phyloP scores from a whole-genome alignment of 37 sponge, comb jelly and placozoan species.

The Hexactinellida sp. region DNA sequence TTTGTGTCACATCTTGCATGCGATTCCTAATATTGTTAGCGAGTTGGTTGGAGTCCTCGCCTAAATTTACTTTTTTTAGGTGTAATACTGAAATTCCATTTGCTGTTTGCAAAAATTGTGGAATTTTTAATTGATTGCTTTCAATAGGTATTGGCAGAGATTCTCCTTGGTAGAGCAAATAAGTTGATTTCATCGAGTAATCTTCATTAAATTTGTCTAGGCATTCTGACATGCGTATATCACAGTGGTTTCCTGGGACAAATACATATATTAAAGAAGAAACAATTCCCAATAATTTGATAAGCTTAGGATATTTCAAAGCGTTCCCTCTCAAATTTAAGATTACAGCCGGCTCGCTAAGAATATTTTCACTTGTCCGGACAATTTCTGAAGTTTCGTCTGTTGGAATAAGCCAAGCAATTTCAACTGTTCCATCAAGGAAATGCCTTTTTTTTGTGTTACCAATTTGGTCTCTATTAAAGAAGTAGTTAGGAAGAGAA shows the following conservation, averaged over 20 bases:
- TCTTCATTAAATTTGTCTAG: background rate
- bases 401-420: constrained; percentile 20
- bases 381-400: too few species aligned
- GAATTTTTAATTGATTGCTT: background rate
- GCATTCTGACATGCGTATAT: background rate
- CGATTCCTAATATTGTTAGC: too few species aligned
- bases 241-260: background rate
- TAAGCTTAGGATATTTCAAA: background rate
- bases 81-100: background rate
- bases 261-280: background rate
- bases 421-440: constrained; percentile 19
- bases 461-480: constrained; percentile 18
- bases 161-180: background rate
- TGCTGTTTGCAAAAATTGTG: too few species aligned
- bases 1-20: too few species aligned
- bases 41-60: too few species aligned
- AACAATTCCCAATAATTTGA: background rate
- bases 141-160: background rate
- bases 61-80: too few species aligned
- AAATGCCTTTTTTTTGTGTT: background rate
- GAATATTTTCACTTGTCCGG: too few species aligned
- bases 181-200: background rate
- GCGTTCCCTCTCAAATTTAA: constrained; percentile 23
- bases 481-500: background rate
- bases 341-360: background rate